A percentile compares a stretch with the other conserved stretches of the same genome.
Conservation (phyloP, 2,113 vertebrate genomes). For the Catagonus wagneri region DNA sequence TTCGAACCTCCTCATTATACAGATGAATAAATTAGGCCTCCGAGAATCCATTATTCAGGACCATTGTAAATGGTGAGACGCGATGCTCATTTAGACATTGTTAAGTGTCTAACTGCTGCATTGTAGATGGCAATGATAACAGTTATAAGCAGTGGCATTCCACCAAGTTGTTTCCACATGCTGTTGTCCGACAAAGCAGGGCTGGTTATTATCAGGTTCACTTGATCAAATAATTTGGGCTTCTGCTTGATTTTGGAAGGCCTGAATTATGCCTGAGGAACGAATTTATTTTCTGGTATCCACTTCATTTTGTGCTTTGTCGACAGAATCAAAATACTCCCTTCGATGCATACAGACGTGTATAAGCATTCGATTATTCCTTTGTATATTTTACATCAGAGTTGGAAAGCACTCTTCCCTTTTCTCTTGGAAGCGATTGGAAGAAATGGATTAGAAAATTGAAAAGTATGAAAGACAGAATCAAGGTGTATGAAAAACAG, state of each 20-base stretch:
- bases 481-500: constrained; percentile 60
- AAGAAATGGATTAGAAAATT: constrained; percentile 82
- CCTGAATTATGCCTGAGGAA: constrained; percentile 31
- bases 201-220: constrained; percentile 22
- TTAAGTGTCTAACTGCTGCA: neutral
- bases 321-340: constrained; percentile 62
- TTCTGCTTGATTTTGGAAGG: constrained; percentile 40
- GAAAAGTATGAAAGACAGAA: constrained; percentile 71
- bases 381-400: constrained; percentile 52
- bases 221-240: constrained; percentile 61
- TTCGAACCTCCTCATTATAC: neutral
- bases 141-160: neutral
- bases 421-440: constrained; percentile 55
- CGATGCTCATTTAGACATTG: neutral
- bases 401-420: constrained; percentile 45
- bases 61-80: neutral
- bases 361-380: neutral
- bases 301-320: constrained; percentile 69
- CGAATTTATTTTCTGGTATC: constrained; percentile 66
- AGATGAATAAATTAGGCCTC: neutral
- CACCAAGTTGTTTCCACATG: neutral
- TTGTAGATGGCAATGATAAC: neutral
- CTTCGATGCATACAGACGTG: neutral
- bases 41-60: neutral
- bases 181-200: neutral